A percentile compares a stretch with the other conserved stretches of the same genome.
phyloP scores from a whole-genome alignment of 1,140 invertebrate genomes.

The Sitophilus oryzae region DNA sequence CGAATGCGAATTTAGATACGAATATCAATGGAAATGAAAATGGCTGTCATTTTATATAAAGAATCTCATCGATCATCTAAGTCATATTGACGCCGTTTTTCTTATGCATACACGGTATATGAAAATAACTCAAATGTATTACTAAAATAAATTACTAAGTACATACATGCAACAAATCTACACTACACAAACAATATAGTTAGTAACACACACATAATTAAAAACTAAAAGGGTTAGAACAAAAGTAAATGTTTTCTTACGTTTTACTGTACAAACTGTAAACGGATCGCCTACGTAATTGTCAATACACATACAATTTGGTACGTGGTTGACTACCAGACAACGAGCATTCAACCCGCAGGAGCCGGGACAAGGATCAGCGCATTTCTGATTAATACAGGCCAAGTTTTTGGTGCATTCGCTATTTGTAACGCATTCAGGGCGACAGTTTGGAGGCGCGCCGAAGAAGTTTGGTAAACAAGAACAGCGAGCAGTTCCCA shows the following conservation, averaged over 20 bases:
- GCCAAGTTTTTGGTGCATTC: slow-evolving; percentile 60
- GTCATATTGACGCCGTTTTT: not conserved
- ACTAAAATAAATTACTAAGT: slow-evolving; percentile 57
- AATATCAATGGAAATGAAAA: not conserved
- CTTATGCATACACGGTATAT: not conserved
- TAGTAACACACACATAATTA: not conserved
- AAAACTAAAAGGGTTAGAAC: slow-evolving; percentile 35
- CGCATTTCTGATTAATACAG: slow-evolving; percentile 59
- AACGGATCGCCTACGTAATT: slow-evolving; percentile 61
- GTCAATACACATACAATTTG: slow-evolving; percentile 54
- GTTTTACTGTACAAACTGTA: slow-evolving; percentile 44
- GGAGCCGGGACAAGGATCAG: slow-evolving; percentile 58
- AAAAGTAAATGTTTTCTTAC: not conserved
- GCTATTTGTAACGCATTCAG: slow-evolving; percentile 63
- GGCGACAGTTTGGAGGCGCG: slow-evolving; percentile 65
- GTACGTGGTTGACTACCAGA: slow-evolving; percentile 57
- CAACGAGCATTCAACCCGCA: slow-evolving; percentile 64
- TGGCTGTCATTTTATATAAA: not conserved
- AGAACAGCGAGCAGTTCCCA: slow-evolving; percentile 58
- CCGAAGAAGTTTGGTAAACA: slow-evolving; percentile 67
- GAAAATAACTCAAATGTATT: slow-evolving; percentile 18
- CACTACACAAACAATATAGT: not conserved
- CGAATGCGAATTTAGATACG: no score
- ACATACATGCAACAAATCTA: slow-evolving; percentile 60
- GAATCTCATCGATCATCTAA: not conserved